These are phyloP conservation scores for Macropus fuliginosus DNA, from an alignment of 2,797 vertebrate species.

Conservation along the genomic window DNA sequence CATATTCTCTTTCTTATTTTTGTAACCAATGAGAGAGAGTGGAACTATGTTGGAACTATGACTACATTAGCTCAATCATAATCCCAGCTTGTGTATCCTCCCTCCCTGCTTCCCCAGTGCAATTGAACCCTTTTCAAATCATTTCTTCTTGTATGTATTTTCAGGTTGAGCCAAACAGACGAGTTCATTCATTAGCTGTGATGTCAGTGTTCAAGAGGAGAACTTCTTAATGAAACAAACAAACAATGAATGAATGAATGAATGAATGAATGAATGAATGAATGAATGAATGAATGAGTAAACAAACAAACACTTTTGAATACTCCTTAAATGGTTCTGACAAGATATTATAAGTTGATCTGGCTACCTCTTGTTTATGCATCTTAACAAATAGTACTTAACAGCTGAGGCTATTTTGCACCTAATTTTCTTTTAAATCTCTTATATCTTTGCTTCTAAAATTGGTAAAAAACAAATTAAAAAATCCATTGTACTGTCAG, in stretches of 20 bases:
- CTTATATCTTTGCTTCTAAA: neutral
- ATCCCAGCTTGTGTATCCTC: neutral
- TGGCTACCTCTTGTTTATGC: neutral
- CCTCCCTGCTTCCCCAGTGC: neutral
- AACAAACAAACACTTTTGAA: neutral
- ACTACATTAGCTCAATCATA: neutral
- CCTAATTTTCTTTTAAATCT: neutral
- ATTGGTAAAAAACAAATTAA: neutral
- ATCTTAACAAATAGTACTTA: neutral
- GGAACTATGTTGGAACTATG: neutral
- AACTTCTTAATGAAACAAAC: neutral
- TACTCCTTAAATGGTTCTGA: neutral
- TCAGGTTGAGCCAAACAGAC: neutral
- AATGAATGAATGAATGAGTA: neutral
- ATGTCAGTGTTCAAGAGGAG: neutral
- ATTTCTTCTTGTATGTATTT: neutral
- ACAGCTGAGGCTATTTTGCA: neutral
- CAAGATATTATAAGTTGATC: neutral
- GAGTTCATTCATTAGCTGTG: neutral
- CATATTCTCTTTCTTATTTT: neutral
- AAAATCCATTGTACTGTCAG: neutral
- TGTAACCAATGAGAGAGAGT: neutral
- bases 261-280: neutral
- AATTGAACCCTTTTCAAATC: neutral
- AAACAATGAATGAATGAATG: too few relatives aligned